These are phyloP conservation scores for Stegastes partitus DNA, from an alignment of 2,113 vertebrate genomes.

Conservation along the genomic window DNA sequence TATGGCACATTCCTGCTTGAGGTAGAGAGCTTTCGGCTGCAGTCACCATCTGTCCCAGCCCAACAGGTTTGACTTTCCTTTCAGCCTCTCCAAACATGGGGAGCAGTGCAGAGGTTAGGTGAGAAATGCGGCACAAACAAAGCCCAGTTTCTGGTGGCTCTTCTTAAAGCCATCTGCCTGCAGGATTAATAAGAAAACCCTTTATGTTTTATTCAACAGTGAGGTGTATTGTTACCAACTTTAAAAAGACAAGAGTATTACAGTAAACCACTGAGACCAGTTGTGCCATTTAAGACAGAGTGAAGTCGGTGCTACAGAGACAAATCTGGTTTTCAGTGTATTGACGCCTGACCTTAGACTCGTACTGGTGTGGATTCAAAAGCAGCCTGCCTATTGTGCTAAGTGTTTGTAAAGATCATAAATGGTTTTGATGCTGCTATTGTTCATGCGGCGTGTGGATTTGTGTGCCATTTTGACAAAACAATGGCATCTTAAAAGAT, in stretches of 20 bases:
- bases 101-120: neutral
- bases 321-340: constrained; percentile 17
- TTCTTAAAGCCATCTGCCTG: constrained; percentile 27
- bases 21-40: constrained; percentile 20
- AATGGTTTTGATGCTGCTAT: constrained; percentile 13
- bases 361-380: constrained; percentile 13
- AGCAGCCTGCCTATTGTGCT: neutral
- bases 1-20: constrained; percentile 27
- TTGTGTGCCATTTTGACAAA: constrained; percentile 5
- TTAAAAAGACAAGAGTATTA: neutral
- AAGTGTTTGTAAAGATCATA: constrained; percentile 25
- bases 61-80: constrained; percentile 43
- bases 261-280: constrained; percentile 16
- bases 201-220: constrained; percentile 46
- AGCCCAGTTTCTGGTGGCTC: neutral
- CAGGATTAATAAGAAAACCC: constrained; percentile 32
- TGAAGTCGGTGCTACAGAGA: constrained; percentile 14
- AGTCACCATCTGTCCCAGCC: constrained; percentile 20
- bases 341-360: constrained; percentile 43
- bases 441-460: constrained; percentile 7
- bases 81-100: constrained; percentile 5
- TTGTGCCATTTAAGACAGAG: constrained; percentile 16
- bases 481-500: constrained; percentile 12
- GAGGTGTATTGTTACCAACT: constrained; percentile 34
- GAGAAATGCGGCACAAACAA: constrained; percentile 5